Evolutionary conservation across 2,797 vertebrate genomes (phyloP).

Genomic region (Anguilla marmorata): DNA sequence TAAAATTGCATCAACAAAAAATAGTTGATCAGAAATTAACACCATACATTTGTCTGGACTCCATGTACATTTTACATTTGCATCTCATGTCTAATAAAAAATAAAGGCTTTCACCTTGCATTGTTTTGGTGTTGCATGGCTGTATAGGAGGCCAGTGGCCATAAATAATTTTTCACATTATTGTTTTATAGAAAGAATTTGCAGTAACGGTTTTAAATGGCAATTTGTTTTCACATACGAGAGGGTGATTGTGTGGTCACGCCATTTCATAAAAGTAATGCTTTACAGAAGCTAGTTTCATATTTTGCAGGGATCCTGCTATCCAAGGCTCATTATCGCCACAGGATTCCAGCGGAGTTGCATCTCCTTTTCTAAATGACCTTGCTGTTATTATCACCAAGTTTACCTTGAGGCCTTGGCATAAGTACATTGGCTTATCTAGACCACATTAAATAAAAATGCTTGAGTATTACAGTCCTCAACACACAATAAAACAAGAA

Average conservation of each 20-base stretch:
- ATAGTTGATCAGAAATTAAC: not conserved
- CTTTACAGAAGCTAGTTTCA: not conserved
- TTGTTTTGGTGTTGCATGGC: not conserved
- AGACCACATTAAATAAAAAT: conserved; percentile 49
- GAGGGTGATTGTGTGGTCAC: not conserved
- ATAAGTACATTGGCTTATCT: conserved; percentile 49
- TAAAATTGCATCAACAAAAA: not conserved
- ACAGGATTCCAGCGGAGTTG: conserved; percentile 41
- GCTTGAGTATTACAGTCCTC: conserved; percentile 48
- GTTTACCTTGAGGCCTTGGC: conserved; percentile 50
- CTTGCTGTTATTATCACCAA: conserved; percentile 43
- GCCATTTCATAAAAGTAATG: conserved; percentile 14
- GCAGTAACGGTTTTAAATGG: not conserved
- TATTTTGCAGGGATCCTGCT: conserved; percentile 20
- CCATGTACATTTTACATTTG: not conserved
- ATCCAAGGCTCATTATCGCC: conserved; percentile 34
- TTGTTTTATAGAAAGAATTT: not conserved
- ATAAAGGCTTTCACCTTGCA: not conserved
- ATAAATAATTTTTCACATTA: not conserved
- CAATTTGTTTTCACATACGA: not conserved
- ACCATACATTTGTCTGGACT: not conserved
- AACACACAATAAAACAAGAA: conserved; percentile 58
- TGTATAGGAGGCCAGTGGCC: not conserved
- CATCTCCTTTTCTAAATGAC: conserved; percentile 36
- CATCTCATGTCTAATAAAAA: not conserved